Percentiles rank a stretch among this genome's conserved stretches.
Conservation (phyloP, 2,797 vertebrate genomes). For the Brachymystax lenok region DNA sequence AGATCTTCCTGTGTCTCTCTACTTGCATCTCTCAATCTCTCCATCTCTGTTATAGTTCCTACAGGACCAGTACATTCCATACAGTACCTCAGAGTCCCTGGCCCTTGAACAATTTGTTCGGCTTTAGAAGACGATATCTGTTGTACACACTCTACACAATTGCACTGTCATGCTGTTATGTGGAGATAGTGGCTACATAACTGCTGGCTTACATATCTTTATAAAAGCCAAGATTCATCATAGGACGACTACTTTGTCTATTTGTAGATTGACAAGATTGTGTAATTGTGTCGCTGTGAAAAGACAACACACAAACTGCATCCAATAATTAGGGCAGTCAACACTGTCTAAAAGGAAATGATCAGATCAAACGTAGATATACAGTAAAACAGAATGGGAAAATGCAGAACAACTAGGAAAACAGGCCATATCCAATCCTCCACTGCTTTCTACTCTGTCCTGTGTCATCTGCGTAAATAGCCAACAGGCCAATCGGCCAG, state of each 20-base stretch:
- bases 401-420: not conserved
- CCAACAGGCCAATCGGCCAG: constrained; percentile 42
- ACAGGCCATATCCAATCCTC: constrained; percentile 32
- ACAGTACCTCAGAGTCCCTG: not conserved
- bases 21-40: not conserved
- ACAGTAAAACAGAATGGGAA: constrained; percentile 36
- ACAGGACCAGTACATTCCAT: not conserved
- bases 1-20: constrained; percentile 36
- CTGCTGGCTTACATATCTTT: constrained; percentile 65
- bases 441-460: constrained; percentile 35
- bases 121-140: constrained; percentile 49
- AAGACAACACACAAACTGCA: not conserved
- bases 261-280: not conserved
- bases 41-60: not conserved
- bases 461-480: constrained; percentile 57
- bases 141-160: constrained; percentile 14
- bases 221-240: constrained; percentile 15
- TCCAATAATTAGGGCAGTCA: not conserved
- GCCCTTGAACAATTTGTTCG: constrained; percentile 54
- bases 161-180: constrained; percentile 47
- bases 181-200: constrained; percentile 43
- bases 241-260: not conserved
- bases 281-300: not conserved
- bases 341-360: not conserved
- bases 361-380: constrained; percentile 3